These are phyloP conservation scores for Coenobita brevimanus DNA, from an alignment of 1,140 invertebrate species.

Conservation along the genomic window DNA sequence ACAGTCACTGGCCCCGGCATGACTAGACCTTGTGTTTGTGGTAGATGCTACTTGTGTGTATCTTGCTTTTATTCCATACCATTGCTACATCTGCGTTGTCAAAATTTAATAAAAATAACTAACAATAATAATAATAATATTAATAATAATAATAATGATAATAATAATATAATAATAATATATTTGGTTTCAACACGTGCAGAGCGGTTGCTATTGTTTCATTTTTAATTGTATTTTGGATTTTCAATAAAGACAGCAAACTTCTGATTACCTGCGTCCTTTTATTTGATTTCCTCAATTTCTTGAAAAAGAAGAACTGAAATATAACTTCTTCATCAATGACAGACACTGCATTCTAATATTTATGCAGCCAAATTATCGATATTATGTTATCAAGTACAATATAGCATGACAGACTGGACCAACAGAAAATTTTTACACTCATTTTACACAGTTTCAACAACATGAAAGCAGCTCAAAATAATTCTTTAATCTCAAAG, in stretches of 20 bases:
- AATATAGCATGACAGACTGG: too few species aligned
- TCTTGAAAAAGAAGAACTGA: background rate
- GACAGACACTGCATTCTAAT: too few species aligned
- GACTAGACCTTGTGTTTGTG: conserved; percentile 53
- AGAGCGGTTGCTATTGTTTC: conserved; percentile 61
- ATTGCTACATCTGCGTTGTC: conserved; percentile 64
- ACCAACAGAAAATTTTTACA: too few species aligned
- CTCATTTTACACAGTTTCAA: too few species aligned
- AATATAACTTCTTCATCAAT: too few species aligned
- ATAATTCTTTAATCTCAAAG: too few species aligned
- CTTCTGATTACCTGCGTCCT: conserved; percentile 50
- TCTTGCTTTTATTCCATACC: conserved; percentile 53
- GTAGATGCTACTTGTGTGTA: conserved; percentile 52
- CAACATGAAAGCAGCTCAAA: too few species aligned
- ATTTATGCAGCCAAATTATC: too few species aligned
- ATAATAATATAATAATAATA: background rate
- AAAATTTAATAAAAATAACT: too few species aligned
- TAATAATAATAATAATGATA: too few species aligned
- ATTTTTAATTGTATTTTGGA: conserved; percentile 65
- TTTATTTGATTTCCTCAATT: background rate
- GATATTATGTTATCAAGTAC: too few species aligned
- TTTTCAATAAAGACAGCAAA: conserved; percentile 65
- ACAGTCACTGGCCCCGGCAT: background rate
- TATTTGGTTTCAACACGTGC: conserved; percentile 49
- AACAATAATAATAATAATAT: too few species aligned